Conservation (phyloP, 2,113 vertebrate genomes). For the Mustela nigripes region DNA sequence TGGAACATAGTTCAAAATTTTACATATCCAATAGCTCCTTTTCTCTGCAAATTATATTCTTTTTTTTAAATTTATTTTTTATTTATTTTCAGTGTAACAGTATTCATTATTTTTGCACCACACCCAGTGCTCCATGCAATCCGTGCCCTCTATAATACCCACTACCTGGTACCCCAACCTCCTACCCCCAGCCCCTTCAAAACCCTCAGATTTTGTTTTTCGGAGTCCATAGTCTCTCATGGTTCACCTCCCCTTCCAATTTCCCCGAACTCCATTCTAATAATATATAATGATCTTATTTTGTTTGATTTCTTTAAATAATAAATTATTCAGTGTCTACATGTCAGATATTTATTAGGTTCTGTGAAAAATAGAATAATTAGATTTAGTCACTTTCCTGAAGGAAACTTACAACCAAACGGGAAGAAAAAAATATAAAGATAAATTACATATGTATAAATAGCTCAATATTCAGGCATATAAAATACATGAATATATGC, state of each 20-base stretch:
- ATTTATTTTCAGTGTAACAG: too few species aligned
- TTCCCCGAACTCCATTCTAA: neutral
- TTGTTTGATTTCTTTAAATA: slow-evolving; percentile 22
- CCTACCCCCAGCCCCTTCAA: too few species aligned
- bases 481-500: neutral
- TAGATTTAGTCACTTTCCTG: neutral
- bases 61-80: too few species aligned
- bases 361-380: neutral
- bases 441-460: neutral
- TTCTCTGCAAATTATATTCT: neutral
- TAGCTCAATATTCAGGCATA: neutral
- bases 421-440: neutral
- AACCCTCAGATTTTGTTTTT: too few species aligned
- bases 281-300: neutral
- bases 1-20: neutral
- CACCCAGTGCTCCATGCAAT: too few species aligned
- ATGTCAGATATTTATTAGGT: neutral
- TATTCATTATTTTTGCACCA: too few species aligned
- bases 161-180: too few species aligned
- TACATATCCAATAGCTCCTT: neutral
- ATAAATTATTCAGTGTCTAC: neutral
- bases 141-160: too few species aligned
- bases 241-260: too few species aligned
- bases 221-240: too few species aligned
- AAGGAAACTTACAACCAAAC: neutral